Percentiles rank a stretch among this genome's conserved stretches.
Evolutionary conservation across 1,140 invertebrate species (phyloP).

Genomic region (Drosophila pallidifrons): DNA sequence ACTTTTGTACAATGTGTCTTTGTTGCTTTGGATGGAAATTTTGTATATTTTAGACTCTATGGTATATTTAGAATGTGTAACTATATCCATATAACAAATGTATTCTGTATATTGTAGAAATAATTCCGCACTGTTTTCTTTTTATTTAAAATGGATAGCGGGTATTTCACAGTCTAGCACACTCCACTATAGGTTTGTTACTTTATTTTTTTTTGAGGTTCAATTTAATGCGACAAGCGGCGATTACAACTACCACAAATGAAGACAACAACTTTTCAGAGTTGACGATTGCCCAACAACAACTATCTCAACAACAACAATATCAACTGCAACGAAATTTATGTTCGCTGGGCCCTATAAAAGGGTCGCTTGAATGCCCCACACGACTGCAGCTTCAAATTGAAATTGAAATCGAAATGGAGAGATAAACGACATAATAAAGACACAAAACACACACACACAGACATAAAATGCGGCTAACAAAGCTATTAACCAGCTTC

Average conservation of each 20-base stretch:
- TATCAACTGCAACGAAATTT: no score
- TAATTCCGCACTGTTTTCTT: no score
- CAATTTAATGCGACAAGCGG: conserved; percentile 55
- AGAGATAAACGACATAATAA: conserved; percentile 45
- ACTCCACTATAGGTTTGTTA: no score
- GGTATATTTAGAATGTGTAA: no score
- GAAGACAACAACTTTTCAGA: conserved; percentile 40
- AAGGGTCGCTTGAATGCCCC: conserved; percentile 30
- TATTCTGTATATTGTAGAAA: no score
- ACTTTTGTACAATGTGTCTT: no score
- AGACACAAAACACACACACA: conserved; percentile 37
- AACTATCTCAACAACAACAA: conserved; percentile 58
- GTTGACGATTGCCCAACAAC: conserved; percentile 63
- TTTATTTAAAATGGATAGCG: no score
- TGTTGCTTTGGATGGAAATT: no score
- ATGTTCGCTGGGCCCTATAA: conserved; percentile 37
- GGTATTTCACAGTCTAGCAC: no score
- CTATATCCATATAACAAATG: no score
- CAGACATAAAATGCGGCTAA: conserved; percentile 56
- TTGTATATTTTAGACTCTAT: no score
- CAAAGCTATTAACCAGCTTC: conserved; percentile 66
- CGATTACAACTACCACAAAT: conserved; percentile 48
- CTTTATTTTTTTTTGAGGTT: conserved; percentile 6
- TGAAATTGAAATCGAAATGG: conserved; percentile 36
- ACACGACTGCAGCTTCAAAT: conserved; percentile 37